Percentiles rank a stretch among this genome's conserved stretches.
Conservation (phyloP, 2,797 vertebrate species). For the Apodemus agrarius region DNA sequence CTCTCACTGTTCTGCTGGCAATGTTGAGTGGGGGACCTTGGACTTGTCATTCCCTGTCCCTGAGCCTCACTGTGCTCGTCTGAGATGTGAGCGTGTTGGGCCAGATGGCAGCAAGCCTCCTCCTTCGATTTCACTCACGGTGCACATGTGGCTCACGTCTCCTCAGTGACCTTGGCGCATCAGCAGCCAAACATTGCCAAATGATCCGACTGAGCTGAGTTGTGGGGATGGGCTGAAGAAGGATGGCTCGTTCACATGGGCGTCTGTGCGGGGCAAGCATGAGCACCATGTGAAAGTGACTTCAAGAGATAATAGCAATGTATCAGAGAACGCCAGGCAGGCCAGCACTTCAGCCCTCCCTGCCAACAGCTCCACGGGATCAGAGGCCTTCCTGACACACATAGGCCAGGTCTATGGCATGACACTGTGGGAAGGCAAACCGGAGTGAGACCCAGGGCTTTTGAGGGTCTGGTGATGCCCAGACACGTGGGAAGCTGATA, state of each 20-base stretch:
- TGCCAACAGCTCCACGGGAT: not conserved
- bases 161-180: constrained; percentile 53
- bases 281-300: constrained; percentile 61
- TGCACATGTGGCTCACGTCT: constrained; percentile 8
- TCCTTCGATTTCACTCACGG: constrained; percentile 32
- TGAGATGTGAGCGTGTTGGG: not conserved
- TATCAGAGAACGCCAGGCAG: constrained; percentile 41
- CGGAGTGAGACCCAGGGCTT: too few species aligned
- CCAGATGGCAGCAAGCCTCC: not conserved
- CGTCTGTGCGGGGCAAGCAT: not conserved
- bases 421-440: not conserved
- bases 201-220: not conserved
- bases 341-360: not conserved
- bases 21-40: not conserved
- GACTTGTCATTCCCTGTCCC: not conserved
- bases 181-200: constrained; percentile 10
- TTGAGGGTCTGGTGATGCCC: not conserved
- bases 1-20: not conserved
- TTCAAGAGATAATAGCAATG: constrained; percentile 1
- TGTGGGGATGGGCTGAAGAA: not conserved
- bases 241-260: constrained; percentile 24
- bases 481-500: not conserved
- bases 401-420: not conserved
- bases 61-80: not conserved
- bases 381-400: not conserved